These are phyloP conservation scores for Colaptes auratus DNA, from an alignment of 2,113 vertebrate species.

Conservation along the genomic window DNA sequence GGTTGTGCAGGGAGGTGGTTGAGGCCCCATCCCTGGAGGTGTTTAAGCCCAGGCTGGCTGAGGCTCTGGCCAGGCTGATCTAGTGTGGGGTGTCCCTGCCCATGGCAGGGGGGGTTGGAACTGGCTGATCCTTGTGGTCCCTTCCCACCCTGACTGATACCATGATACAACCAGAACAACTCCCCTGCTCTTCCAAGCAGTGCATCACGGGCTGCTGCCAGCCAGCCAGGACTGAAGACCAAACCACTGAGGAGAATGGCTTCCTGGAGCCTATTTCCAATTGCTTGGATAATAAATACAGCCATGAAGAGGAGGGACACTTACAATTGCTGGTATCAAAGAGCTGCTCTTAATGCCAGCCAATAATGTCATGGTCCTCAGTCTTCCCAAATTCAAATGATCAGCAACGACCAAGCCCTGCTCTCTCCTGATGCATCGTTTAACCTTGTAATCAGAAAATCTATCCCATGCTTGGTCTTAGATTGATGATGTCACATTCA, in stretches of 20 bases:
- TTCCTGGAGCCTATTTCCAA: not conserved
- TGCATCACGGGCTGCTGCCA: not conserved
- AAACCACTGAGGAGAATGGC: not conserved
- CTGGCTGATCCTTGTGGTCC: no score
- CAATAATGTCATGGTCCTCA: constrained; percentile 74
- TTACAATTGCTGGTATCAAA: constrained; percentile 60
- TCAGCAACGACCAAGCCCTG: constrained; percentile 68
- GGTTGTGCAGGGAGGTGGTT: no score
- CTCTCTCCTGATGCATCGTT: constrained; percentile 70
- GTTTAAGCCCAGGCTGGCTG: no score
- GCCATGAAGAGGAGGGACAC: constrained; percentile 45
- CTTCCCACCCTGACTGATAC: no score
- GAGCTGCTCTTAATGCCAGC: constrained; percentile 70
- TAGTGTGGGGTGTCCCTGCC: no score
- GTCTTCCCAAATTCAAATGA: constrained; percentile 75
- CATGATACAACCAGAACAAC: not conserved
- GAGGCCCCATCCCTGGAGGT: no score
- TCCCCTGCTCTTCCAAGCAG: not conserved
- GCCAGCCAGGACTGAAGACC: not conserved
- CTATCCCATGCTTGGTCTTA: constrained; percentile 66
- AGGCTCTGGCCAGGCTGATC: no score
- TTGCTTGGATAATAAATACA: constrained; percentile 63
- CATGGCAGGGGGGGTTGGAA: no score
- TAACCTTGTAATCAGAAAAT: constrained; percentile 77
- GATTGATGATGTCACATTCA: constrained; percentile 77